Evolutionary conservation across 2,888 invertebrate genomes (phyloP).

Genomic region (Catocala nupta): DNA sequence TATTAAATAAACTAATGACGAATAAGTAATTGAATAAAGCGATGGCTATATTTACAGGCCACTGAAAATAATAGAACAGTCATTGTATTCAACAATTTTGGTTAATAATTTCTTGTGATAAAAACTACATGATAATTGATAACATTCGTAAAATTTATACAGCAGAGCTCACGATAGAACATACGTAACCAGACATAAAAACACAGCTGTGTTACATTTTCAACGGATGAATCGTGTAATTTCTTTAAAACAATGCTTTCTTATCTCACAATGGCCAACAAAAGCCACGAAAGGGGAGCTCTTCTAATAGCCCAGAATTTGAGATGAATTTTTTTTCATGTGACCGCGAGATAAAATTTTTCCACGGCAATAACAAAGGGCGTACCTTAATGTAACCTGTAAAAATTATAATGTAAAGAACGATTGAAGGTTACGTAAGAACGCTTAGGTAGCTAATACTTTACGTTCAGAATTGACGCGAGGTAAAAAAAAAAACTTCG

Average conservation of each 20-base stretch:
- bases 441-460: constrained; percentile 30
- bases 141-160: too few relatives aligned
- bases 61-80: too few relatives aligned
- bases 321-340: constrained; percentile 61
- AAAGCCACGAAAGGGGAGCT: constrained; percentile 57
- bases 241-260: constrained; percentile 62
- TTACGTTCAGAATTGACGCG: constrained; percentile 36
- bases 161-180: too few relatives aligned
- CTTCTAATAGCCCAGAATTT: constrained; percentile 61
- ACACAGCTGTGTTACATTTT: constrained; percentile 52
- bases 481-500: constrained; percentile 40
- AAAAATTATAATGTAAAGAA: constrained; percentile 46
- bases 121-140: too few relatives aligned
- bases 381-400: constrained; percentile 43
- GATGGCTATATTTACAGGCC: too few relatives aligned
- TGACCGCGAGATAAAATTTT: constrained; percentile 58
- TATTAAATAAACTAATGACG: too few relatives aligned
- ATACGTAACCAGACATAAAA: constrained; percentile 23
- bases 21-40: too few relatives aligned
- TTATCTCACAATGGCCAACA: constrained; percentile 63
- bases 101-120: too few relatives aligned
- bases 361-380: constrained; percentile 47
- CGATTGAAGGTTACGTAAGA: constrained; percentile 45
- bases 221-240: constrained; percentile 51
- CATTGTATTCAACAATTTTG: too few relatives aligned